A percentile compares a stretch with the other conserved stretches of the same genome.
Conservation (phyloP, 1,140 invertebrate species). For the Dendrolimus kikuchii region DNA sequence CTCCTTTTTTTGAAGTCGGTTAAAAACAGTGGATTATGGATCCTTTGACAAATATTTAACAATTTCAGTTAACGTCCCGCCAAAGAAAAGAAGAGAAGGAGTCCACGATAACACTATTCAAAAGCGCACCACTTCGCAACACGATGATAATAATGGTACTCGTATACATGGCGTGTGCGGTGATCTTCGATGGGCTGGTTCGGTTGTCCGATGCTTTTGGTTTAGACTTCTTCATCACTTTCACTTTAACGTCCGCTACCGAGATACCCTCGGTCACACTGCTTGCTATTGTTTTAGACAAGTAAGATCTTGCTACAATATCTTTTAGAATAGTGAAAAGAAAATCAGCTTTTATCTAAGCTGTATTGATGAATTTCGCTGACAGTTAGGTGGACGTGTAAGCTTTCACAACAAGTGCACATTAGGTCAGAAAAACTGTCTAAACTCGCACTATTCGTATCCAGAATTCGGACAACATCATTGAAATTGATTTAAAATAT, state of each 20-base stretch:
- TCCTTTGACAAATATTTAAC: too few species aligned
- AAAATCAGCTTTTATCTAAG: too few species aligned
- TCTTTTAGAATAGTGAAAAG: too few species aligned
- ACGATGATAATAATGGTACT: slow-evolving; percentile 73
- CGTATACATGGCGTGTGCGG: slow-evolving; percentile 73
- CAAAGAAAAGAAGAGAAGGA: slow-evolving; percentile 45
- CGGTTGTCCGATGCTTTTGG: slow-evolving; percentile 77
- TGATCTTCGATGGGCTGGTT: slow-evolving; percentile 81
- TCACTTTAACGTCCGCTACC: slow-evolving; percentile 78
- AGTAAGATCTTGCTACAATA: slow-evolving; percentile 62
- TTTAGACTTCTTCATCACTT: slow-evolving; percentile 79
- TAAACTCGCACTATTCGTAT: too few species aligned
- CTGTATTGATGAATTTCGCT: too few species aligned
- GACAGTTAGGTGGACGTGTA: too few species aligned
- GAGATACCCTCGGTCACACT: slow-evolving; percentile 81
- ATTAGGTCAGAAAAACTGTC: too few species aligned
- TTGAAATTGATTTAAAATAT: too few species aligned
- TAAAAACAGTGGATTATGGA: too few species aligned
- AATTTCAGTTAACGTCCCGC: slow-evolving; percentile 48
- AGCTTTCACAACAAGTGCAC: too few species aligned
- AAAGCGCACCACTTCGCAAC: slow-evolving; percentile 70
- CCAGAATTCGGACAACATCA: too few species aligned
- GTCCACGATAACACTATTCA: slow-evolving; percentile 74
- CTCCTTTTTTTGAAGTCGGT: too few species aligned
- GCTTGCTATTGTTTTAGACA: slow-evolving; percentile 77